Evolutionary conservation across 2,797 vertebrate genomes (phyloP), one percentile per base, ranked within the genome.

Genomic region (Aldrovandia affinis): DNA sequence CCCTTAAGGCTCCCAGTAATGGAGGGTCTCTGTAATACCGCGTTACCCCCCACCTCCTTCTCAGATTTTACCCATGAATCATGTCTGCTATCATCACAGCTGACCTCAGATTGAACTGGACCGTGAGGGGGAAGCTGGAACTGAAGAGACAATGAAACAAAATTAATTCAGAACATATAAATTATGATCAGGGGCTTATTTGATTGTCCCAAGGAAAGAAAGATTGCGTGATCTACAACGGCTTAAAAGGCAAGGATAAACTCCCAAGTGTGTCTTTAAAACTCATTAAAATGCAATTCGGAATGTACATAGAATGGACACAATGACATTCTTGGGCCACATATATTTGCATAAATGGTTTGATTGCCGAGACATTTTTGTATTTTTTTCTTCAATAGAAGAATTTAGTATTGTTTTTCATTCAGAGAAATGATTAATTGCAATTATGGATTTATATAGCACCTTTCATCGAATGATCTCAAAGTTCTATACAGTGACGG

Each of bases 101-200:
- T 44, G 36, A 42, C 39, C 70, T 44, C 36, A 36, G 52, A 83
- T 6, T 75, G 68, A 83, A 83, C 50, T 22, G 10, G 30, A 57
- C 52, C n/a, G 22, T 8, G 50, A 30, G 33, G 52, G 79, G 79
- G 20, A 25, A 39, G 20, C 8, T 0, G 39, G 70, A 73, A 73
- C 70, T 75, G 20, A 44, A 22, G 70, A 75, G 42, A 75, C 70
- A 75, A 75, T 75, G 70, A 44, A 75, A 8, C 39, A 12, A 75
- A 47, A 75, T 75, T 39, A 81, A 47, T 75, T 75, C 70, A 75
- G 70, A 81, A 81, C 52, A 81, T n/a, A 81, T 57, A 36, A 55
- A 55, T 59, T 81, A 30, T 30, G n/a, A 50, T 81, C 55, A 81
- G 55, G 55, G 33, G 79, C 25, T 81, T 30, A 36, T 81, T 57